Percentiles rank a stretch among this genome's conserved stretches.
Conservation (phyloP, 2,888 invertebrate species). For the Cosmopolites sordidus region DNA sequence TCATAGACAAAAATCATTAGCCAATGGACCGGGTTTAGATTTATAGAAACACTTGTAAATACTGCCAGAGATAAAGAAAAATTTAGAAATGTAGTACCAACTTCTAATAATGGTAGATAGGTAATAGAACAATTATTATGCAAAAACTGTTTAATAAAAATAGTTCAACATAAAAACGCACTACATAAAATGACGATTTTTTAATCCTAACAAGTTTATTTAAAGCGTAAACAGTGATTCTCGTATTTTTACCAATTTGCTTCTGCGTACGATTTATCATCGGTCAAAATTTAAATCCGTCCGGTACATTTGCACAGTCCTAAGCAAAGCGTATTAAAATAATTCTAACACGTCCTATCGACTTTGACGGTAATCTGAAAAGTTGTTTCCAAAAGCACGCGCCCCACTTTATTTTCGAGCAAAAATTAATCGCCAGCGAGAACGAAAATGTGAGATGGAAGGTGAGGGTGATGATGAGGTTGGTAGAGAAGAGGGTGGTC, state of each 20-base stretch:
- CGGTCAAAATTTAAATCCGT: neutral
- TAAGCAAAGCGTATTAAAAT: neutral
- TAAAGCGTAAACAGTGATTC: neutral
- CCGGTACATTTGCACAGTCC: neutral
- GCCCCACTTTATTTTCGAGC: neutral
- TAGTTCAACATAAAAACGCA: no score
- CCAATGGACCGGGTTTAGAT: no score
- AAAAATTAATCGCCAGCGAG: neutral
- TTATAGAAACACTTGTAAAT: no score
- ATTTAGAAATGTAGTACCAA: no score
- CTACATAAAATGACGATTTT: no score
- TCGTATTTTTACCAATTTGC: neutral
- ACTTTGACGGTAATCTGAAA: neutral
- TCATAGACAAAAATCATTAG: no score
- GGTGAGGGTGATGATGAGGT: no score
- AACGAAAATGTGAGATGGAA: neutral
- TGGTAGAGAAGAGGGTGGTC: neutral
- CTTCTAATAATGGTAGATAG: no score
- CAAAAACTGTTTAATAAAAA: no score
- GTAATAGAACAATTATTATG: no score
- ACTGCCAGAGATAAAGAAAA: no score
- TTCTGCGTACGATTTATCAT: neutral
- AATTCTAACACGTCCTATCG: neutral
- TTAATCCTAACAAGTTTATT: no score
- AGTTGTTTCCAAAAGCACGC: neutral